Percentiles rank a stretch among this genome's conserved stretches.
Evolutionary conservation across 2,113 vertebrate species (phyloP).

Genomic region (Engraulis encrasicolus): DNA sequence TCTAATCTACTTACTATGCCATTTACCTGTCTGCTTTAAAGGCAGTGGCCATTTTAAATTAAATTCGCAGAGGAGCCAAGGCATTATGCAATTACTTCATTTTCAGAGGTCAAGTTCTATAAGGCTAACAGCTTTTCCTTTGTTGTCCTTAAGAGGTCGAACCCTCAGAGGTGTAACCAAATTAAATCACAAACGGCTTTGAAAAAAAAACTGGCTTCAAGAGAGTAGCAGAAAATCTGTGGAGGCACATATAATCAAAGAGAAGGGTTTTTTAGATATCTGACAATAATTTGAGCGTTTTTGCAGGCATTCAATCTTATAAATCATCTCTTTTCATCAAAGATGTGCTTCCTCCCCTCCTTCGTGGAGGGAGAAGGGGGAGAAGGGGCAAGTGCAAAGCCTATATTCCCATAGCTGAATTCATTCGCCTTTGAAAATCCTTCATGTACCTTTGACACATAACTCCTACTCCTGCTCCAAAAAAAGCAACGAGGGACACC

Average conservation of each 20-base stretch:
- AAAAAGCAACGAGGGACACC: background rate
- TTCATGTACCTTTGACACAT: background rate
- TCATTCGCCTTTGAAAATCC: background rate
- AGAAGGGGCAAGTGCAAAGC: background rate
- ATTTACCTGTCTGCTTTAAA: conserved; percentile 69
- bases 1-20: conserved; percentile 64
- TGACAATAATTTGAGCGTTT: conserved; percentile 9
- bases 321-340: conserved; percentile 12
- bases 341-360: background rate
- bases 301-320: background rate
- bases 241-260: conserved; percentile 3
- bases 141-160: background rate
- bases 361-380: background rate
- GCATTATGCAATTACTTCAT: background rate
- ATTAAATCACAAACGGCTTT: background rate
- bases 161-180: background rate
- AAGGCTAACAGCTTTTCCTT: background rate
- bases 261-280: conserved; percentile 1
- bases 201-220: conserved; percentile 54
- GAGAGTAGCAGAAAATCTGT: conserved; percentile 28
- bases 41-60: background rate
- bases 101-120: background rate
- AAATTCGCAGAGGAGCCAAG: conserved; percentile 2
- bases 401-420: conserved; percentile 9
- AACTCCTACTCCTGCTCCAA: background rate